Conservation (phyloP, 2,888 invertebrate species). For the Keiferia lycopersicella region DNA sequence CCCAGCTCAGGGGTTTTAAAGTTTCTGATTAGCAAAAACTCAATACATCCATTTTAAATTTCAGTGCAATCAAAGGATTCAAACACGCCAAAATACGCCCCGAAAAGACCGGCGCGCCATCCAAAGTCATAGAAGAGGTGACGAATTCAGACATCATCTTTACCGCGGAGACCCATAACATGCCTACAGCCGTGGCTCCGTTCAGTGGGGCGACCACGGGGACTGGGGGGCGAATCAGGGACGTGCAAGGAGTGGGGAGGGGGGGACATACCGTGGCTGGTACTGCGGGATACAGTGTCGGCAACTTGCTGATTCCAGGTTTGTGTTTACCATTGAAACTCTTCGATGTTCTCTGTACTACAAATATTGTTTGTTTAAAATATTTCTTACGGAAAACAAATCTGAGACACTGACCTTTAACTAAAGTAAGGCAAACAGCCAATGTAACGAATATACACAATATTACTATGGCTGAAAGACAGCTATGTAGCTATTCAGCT, state of each 20-base stretch:
- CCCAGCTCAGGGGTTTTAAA: no score
- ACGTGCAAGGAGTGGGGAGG: conserved; percentile 96
- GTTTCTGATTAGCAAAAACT: neutral
- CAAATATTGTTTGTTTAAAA: no score
- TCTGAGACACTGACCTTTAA: no score
- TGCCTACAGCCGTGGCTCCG: conserved; percentile 98
- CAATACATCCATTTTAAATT: conserved; percentile 31
- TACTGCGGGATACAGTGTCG: conserved; percentile 98
- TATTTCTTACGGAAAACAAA: no score
- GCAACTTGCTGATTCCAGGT: conserved; percentile 95
- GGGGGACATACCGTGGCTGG: conserved; percentile 97
- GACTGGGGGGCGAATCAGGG: conserved; percentile 96
- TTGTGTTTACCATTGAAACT: neutral
- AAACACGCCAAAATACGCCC: conserved; percentile 86
- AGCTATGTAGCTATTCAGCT: no score
- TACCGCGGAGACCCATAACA: conserved; percentile 99
- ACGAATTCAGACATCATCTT: conserved; percentile 94
- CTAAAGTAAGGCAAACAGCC: no score
- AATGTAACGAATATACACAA: no score
- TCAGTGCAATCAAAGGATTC: conserved; percentile 93
- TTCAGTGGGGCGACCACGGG: conserved; percentile 99
- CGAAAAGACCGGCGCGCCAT: conserved; percentile 77
- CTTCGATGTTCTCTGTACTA: no score
- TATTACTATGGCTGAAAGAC: no score
- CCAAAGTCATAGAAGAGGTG: conserved; percentile 81